Conservation (phyloP, 2,113 vertebrate genomes). For the Lagopus leucura region DNA sequence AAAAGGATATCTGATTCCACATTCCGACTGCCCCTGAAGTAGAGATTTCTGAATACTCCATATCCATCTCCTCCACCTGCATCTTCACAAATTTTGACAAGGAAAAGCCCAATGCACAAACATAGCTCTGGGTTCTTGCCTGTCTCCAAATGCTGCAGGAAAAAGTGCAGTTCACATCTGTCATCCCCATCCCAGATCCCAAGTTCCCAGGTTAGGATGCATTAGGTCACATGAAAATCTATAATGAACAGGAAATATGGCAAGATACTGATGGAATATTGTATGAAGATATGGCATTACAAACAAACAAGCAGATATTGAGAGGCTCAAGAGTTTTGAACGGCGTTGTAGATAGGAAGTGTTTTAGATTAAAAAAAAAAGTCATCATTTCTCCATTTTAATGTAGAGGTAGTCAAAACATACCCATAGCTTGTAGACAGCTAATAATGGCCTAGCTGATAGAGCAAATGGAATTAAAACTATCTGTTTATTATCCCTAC, state of each 20-base stretch:
- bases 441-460: background rate
- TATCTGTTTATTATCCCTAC: background rate
- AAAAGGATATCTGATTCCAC: background rate
- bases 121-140: background rate
- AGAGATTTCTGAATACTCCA: background rate
- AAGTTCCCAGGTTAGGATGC: background rate
- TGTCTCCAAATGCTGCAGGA: background rate
- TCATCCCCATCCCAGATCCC: background rate
- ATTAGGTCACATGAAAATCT: background rate
- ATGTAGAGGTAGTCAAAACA: background rate
- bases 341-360: background rate
- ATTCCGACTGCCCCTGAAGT: background rate
- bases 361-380: background rate
- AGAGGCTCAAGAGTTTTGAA: background rate
- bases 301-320: background rate
- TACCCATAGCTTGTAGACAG: background rate
- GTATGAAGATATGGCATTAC: accelerated
- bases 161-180: accelerated
- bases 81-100: background rate
- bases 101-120: background rate
- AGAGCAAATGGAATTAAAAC: background rate
- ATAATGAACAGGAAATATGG: background rate
- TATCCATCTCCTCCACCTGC: background rate
- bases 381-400: background rate
- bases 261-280: background rate